Conservation (phyloP, 1,140 invertebrate species). For the Ericerus pela region DNA sequence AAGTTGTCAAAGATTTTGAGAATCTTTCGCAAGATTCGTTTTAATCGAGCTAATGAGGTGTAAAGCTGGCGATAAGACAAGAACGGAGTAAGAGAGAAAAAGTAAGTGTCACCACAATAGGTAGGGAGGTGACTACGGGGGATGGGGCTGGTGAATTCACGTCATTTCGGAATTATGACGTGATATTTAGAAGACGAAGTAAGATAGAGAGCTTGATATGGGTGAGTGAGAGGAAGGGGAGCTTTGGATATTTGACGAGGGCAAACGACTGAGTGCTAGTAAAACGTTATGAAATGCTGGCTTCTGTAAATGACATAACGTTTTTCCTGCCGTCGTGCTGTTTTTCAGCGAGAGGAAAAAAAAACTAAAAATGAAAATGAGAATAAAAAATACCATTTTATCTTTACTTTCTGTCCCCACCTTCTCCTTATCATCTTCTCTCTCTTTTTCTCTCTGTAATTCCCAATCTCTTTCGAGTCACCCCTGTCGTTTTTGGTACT, state of each 20-base stretch:
- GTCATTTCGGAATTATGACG: constrained; percentile 6
- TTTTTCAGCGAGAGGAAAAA: too few species aligned
- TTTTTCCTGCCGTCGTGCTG: constrained; percentile 2
- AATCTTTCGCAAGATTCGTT: neutral
- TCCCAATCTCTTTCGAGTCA: too few species aligned
- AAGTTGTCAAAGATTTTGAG: neutral
- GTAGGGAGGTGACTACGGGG: neutral
- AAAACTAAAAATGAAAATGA: too few species aligned
- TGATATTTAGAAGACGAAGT: neutral
- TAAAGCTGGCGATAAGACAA: constrained; percentile 10
- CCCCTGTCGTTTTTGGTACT: constrained; percentile 4
- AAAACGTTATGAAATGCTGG: neutral
- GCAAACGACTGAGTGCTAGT: too few species aligned
- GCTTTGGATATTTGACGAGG: too few species aligned
- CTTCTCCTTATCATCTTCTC: too few species aligned
- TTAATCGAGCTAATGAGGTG: constrained; percentile 10
- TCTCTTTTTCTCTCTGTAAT: too few species aligned
- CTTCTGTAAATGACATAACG: constrained; percentile 12
- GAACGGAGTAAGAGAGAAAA: neutral
- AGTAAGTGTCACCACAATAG: too few species aligned
- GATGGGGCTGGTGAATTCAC: neutral
- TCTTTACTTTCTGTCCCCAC: too few species aligned
- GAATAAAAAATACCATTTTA: constrained; percentile 11
- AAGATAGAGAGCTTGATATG: neutral
- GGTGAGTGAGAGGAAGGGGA: neutral